These are phyloP conservation scores for Catocala fraxini DNA, from an alignment of 2,888 invertebrate genomes.

Conservation along the genomic window DNA sequence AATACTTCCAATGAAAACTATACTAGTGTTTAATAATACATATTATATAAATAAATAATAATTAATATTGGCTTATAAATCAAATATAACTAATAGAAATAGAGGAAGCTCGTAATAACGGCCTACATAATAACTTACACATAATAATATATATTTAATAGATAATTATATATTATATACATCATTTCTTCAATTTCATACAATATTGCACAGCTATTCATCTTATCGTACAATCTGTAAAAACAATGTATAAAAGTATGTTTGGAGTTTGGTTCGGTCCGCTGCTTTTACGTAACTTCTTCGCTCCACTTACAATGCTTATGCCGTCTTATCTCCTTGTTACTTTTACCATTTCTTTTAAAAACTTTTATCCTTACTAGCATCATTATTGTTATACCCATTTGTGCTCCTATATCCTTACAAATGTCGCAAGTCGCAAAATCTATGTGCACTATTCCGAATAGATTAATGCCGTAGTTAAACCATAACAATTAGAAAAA, in stretches of 20 bases:
- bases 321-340: constrained; percentile 32
- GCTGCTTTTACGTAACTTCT: constrained; percentile 45
- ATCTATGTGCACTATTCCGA: background rate
- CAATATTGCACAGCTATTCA: constrained; percentile 15
- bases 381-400: constrained; percentile 21
- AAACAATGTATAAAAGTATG: constrained; percentile 14
- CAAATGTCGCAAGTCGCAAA: background rate
- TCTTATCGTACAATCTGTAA: constrained; percentile 41
- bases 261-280: constrained; percentile 33
- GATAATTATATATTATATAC: constrained; percentile 16
- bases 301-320: constrained; percentile 40
- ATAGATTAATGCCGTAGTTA: background rate
- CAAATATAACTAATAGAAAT: constrained; percentile 22
- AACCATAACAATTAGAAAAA: too few species aligned
- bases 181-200: constrained; percentile 37
- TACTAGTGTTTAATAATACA: too few species aligned
- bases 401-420: constrained; percentile 6
- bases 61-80: constrained; percentile 24
- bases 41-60: too few species aligned
- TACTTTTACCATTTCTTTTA: constrained; percentile 36
- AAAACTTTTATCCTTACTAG: constrained; percentile 30
- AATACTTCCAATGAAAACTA: too few species aligned
- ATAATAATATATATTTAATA: constrained; percentile 22
- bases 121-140: constrained; percentile 39
- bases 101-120: constrained; percentile 46